phyloP scores from a whole-genome alignment of 2,888 invertebrate species.

The Alentia gelatinosa region DNA sequence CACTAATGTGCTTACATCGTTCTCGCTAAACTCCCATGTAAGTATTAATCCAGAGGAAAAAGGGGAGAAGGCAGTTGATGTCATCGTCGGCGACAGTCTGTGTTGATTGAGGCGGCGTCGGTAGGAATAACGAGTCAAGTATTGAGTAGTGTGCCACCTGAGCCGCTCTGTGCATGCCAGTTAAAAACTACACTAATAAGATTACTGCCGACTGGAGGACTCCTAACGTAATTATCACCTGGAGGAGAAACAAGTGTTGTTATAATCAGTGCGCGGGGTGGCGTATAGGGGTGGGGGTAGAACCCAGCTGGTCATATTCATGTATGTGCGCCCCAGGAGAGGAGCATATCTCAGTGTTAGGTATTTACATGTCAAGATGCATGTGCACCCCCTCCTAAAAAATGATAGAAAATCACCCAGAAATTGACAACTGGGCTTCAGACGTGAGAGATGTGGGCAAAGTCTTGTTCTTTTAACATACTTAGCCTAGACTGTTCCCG shows the following conservation, averaged over 20 bases:
- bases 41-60: not conserved
- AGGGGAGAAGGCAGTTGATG: not conserved
- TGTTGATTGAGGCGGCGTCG: not conserved
- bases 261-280: not conserved
- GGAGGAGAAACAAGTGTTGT: constrained; percentile 34
- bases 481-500: too few species aligned
- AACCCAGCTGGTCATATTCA: not conserved
- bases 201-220: not conserved
- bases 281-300: not conserved
- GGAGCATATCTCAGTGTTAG: not conserved
- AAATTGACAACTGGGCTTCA: too few species aligned
- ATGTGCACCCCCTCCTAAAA: too few species aligned
- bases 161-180: not conserved
- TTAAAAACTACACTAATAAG: constrained; percentile 26
- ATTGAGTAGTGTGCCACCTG: constrained; percentile 12
- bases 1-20: not conserved
- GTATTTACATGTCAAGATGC: too few species aligned
- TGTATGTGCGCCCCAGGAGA: not conserved
- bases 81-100: not conserved
- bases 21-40: not conserved
- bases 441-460: too few species aligned
- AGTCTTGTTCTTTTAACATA: too few species aligned
- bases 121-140: constrained; percentile 7
- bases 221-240: constrained; percentile 27
- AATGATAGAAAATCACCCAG: too few species aligned